Evolutionary conservation across 2,888 invertebrate species (phyloP).

Genomic region (Eubasilissa splendida): DNA sequence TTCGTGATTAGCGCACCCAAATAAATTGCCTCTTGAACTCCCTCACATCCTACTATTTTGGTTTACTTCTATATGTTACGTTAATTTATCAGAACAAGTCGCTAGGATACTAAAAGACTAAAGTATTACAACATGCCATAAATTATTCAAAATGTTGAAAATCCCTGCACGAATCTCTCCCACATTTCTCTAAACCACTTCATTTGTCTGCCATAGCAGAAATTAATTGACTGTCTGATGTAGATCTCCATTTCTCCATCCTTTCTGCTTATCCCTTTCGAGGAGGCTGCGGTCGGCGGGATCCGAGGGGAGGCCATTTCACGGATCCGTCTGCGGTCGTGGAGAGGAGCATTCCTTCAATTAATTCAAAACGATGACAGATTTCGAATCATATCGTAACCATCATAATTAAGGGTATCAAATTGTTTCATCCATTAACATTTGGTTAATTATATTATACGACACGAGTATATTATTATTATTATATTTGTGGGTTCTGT

Average conservation of each 20-base stretch:
- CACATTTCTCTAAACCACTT: constrained; percentile 11
- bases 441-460: no score
- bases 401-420: no score
- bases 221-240: constrained; percentile 21
- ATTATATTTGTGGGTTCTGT: no score
- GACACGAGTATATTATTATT: no score
- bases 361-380: not conserved
- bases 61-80: no score
- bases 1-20: no score
- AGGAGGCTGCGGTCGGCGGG: not conserved
- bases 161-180: not conserved
- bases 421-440: no score
- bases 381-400: not conserved
- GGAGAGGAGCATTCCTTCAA: not conserved
- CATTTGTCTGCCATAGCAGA: constrained; percentile 4
- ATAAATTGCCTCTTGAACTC: no score
- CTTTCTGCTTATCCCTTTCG: not conserved
- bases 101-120: no score
- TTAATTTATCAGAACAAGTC: no score
- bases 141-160: not conserved
- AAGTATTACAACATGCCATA: no score
- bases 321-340: not conserved
- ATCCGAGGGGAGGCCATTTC: not conserved
- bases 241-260: not conserved
- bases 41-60: no score